Conservation (phyloP, 1,140 invertebrate species). For the Yoshiicerus persimilis region DNA sequence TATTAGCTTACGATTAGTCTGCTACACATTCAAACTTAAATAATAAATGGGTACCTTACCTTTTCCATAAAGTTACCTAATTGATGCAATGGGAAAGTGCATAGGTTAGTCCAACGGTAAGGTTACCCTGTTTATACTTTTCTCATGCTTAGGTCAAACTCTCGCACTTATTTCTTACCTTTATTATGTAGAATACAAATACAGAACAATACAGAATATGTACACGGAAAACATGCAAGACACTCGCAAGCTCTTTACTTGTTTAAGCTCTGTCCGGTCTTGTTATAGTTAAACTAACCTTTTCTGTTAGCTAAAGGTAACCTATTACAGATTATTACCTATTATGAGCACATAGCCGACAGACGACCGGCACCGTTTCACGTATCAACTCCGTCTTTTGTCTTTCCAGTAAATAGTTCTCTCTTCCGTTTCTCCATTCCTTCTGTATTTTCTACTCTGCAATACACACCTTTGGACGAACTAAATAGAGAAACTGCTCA, state of each 20-base stretch:
- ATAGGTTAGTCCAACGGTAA: not conserved
- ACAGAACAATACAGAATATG: not conserved
- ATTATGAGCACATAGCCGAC: constrained; percentile 10
- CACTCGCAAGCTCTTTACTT: not conserved
- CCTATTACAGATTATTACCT: constrained; percentile 15
- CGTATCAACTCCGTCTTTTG: not conserved
- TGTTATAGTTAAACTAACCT: constrained; percentile 19
- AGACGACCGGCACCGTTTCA: constrained; percentile 33
- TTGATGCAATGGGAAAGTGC: not conserved
- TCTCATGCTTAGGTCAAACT: not conserved
- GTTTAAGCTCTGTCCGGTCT: not conserved
- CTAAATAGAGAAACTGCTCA: not conserved
- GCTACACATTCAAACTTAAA: not conserved
- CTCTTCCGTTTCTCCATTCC: constrained; percentile 9
- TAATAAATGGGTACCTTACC: not conserved
- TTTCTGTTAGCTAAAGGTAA: constrained; percentile 24
- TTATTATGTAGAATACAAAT: not conserved
- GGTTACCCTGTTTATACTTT: not conserved
- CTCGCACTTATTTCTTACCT: not conserved
- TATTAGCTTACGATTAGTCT: not conserved
- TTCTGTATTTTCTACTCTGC: not conserved
- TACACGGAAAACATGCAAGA: not conserved
- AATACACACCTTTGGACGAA: not conserved
- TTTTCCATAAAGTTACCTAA: not conserved
- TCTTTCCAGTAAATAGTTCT: not conserved